Base-by-base conservation (phyloP, 2,888 invertebrate species). In the Chrysolina americana region DNA sequence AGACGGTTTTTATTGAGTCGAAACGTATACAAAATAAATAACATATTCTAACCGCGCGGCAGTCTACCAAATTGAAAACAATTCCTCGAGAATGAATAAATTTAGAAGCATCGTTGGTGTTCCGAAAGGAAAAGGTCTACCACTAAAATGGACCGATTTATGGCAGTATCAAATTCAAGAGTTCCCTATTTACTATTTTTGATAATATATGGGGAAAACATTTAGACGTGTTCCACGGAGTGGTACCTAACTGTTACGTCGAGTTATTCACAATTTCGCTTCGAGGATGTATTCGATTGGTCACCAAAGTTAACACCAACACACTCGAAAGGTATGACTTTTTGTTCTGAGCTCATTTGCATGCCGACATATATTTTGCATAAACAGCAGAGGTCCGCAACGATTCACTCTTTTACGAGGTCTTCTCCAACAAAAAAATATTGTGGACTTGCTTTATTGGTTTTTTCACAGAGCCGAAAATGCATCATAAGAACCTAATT, bases 41-140 rank as follows among this genome's bases (percentile, higher is more conserved):
- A 56, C 56, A 56, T 56, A 56, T 71, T 71, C 74, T 68, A 71
- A 71, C 71, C 47, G 59, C 41, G 59, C 63, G 19, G 23, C 68
- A 41, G 70, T 64, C 74, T 59, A 63, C 71, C 23, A 74, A 74
- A 65, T 71, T 44, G 71, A 75, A 68, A 75, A 75, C 74, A 68
- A 75, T 71, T 68, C 74, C 62, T 68, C 53, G 21, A 50, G 68
- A 41, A 56, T 56, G 74, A 71, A 75, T 75, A 74, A 74, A 74
- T 75, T 75, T 70, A 71, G 64, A 63, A 21, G 56, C 65, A 64
- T 75, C 74, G 74, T 75, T 71, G 74, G 74, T 75, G 74, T 75
- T 71, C 74, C 65, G 17, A 56, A 65, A 56, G 28, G 21, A 13
- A 56, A 56, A 23, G 56, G 21, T 11, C 23, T 69, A 47, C 71